Percentiles rank a stretch among this genome's conserved stretches.
Conservation (phyloP, 2,888 invertebrate genomes). For the Noctua comes region DNA sequence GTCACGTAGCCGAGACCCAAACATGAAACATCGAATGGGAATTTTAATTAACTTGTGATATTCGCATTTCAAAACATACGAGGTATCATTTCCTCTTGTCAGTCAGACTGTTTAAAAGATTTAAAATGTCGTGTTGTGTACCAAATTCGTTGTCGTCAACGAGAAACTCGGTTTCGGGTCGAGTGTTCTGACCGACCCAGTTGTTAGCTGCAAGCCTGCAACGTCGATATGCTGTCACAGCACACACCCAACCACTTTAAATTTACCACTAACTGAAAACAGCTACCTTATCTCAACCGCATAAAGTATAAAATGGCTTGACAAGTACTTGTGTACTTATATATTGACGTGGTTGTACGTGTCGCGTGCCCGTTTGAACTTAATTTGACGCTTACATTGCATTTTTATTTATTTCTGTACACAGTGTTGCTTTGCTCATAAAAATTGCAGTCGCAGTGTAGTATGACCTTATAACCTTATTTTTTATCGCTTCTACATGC, state of each 20-base stretch:
- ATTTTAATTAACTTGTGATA: slow-evolving; percentile 59
- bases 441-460: slow-evolving; percentile 74
- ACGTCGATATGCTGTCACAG: slow-evolving; percentile 81
- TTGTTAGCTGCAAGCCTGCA: slow-evolving; percentile 73
- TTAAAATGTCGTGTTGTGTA: slow-evolving; percentile 68
- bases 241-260: slow-evolving; percentile 67
- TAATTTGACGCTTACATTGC: slow-evolving; percentile 80
- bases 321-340: slow-evolving; percentile 65
- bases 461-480: slow-evolving; percentile 74
- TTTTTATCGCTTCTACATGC: slow-evolving; percentile 58
- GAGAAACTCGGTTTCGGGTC: slow-evolving; percentile 77
- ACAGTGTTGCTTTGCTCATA: slow-evolving; percentile 74
- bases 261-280: slow-evolving; percentile 62
- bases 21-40: slow-evolving; percentile 41
- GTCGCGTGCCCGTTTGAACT: slow-evolving; percentile 76
- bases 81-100: slow-evolving; percentile 65
- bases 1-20: slow-evolving; percentile 29
- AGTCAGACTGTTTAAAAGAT: slow-evolving; percentile 63
- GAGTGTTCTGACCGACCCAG: slow-evolving; percentile 84
- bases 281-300: slow-evolving; percentile 65
- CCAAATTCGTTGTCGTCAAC: slow-evolving; percentile 72
- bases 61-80: slow-evolving; percentile 43
- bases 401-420: slow-evolving; percentile 77
- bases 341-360: slow-evolving; percentile 69
- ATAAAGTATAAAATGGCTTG: slow-evolving; percentile 70